Evolutionary conservation across 2,888 invertebrate genomes (phyloP), one percentile per base, ranked within the genome.

Genomic region (Margaritifera margaritifera): DNA sequence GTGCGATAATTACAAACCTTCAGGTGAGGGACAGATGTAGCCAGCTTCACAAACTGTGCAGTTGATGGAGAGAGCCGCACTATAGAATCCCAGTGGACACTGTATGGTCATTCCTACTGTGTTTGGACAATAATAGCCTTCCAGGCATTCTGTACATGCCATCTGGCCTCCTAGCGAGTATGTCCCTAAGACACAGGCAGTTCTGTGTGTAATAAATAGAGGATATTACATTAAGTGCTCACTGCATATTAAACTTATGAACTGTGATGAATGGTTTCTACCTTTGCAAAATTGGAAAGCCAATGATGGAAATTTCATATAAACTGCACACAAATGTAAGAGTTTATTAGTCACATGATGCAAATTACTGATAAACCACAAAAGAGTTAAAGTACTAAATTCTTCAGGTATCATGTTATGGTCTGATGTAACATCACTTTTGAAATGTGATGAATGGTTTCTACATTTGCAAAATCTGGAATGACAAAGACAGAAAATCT

Each of bases 21-120:
- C 75, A 25, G 75, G 71, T 11, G 78, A 77, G 0, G 83, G 82
- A 64, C 86, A 87, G 62, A 79, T 79, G 68, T 75, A 86, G 3
- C 88, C 88, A 18, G 86, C 79, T 64, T 87, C 87, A 80, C 88
- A 88, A 2, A 77, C 79, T 4, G 86, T 88, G 74, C 88, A 88
- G 74, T 84, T 87, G 55, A 80, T 82, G 8, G 82, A 74, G n/a
- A 68, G 75, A 20, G 83, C 84, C 0, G 80, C 78, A 62, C 86
- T 87, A 79, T 87, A 86, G 52, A 74, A 75, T 6, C 88, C 88
- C 15, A 67, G 68, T 2, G 66, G 66, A 74, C 88, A 88, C 11
- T 72, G 69, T n/a, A 68, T 57, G 4, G 84, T 83, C 15, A 84
- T 84, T 24, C 79, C 67, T 3, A 69, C 79, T 0, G 80, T 78